Evolutionary conservation across 2,888 invertebrate genomes (phyloP).

Genomic region (Petrolisthes manimaculis): DNA sequence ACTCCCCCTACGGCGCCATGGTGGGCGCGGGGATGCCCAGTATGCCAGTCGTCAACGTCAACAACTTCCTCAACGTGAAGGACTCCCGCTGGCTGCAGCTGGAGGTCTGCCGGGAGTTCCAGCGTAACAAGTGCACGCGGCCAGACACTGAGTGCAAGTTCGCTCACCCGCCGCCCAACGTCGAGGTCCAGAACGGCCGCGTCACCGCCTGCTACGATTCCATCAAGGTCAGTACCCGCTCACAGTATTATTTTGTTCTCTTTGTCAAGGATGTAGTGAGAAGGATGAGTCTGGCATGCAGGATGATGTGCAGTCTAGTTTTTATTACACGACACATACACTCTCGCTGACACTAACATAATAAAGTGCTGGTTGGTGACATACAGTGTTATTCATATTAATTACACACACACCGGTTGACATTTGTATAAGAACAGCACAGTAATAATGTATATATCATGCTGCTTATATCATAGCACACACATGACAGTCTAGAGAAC

Average conservation of each 20-base stretch:
- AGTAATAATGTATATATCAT: too few species aligned
- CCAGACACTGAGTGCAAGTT: slow-evolving; percentile 99
- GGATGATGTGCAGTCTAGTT: background rate
- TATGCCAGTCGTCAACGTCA: slow-evolving; percentile 65
- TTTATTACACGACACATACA: background rate
- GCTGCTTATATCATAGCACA: too few species aligned
- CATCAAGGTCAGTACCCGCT: slow-evolving; percentile 88
- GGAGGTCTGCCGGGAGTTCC: slow-evolving; percentile 99
- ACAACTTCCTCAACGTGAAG: slow-evolving; percentile 73
- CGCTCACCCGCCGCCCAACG: slow-evolving; percentile 99
- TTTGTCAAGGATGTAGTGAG: background rate
- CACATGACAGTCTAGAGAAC: too few species aligned
- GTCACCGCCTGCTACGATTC: slow-evolving; percentile 99
- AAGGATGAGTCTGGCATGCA: too few species aligned
- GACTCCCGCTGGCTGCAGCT: slow-evolving; percentile 99
- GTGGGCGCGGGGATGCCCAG: slow-evolving; percentile 64
- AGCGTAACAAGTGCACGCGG: slow-evolving; percentile 99
- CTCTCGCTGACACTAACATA: too few species aligned
- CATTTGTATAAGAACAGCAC: too few species aligned
- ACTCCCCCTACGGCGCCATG: slow-evolving; percentile 61
- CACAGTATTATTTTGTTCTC: background rate
- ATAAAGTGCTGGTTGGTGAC: too few species aligned
- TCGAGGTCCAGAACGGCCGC: slow-evolving; percentile 99
- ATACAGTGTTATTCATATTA: too few species aligned
- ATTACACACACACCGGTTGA: too few species aligned